Evolutionary conservation across 2,888 invertebrate species (phyloP).

Genomic region (Andricus curvator): DNA sequence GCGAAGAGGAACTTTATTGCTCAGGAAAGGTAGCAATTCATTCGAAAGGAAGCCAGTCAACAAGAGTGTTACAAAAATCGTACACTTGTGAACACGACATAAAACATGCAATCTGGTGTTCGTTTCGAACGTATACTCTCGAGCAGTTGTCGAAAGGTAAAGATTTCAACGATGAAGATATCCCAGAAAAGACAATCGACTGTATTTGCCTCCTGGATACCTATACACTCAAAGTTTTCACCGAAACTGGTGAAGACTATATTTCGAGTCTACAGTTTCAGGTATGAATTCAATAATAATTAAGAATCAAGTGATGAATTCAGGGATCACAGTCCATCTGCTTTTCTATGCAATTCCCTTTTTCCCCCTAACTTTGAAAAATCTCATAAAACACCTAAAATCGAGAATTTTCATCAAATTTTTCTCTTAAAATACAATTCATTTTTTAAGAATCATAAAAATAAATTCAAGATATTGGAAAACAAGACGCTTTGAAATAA

Average conservation of each 20-base stretch:
- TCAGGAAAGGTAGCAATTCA: slow-evolving; percentile 89
- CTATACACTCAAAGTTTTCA: slow-evolving; percentile 88
- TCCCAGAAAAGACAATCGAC: slow-evolving; percentile 80
- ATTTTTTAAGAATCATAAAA: too few relatives aligned
- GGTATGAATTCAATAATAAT: slow-evolving; percentile 66
- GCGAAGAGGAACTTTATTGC: slow-evolving; percentile 93
- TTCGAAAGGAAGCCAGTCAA: slow-evolving; percentile 69
- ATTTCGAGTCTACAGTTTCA: slow-evolving; percentile 87
- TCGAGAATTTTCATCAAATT: too few relatives aligned
- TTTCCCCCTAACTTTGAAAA: too few relatives aligned
- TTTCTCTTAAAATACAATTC: too few relatives aligned
- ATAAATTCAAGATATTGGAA: too few relatives aligned
- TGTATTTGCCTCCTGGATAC: slow-evolving; percentile 88
- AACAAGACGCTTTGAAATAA: too few relatives aligned
- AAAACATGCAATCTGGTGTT: slow-evolving; percentile 89
- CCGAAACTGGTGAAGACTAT: slow-evolving; percentile 90
- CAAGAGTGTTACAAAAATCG: slow-evolving; percentile 78
- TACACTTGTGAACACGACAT: slow-evolving; percentile 92
- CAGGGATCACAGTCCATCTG: too few relatives aligned
- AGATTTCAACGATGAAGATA: slow-evolving; percentile 79
- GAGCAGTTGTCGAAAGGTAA: slow-evolving; percentile 79
- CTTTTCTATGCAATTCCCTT: too few relatives aligned
- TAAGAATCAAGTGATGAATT: slow-evolving; percentile 3
- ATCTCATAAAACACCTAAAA: too few relatives aligned
- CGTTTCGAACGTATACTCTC: slow-evolving; percentile 79